Evolutionary conservation across 2,113 vertebrate genomes (phyloP).

Genomic region (Rissa tridactyla): DNA sequence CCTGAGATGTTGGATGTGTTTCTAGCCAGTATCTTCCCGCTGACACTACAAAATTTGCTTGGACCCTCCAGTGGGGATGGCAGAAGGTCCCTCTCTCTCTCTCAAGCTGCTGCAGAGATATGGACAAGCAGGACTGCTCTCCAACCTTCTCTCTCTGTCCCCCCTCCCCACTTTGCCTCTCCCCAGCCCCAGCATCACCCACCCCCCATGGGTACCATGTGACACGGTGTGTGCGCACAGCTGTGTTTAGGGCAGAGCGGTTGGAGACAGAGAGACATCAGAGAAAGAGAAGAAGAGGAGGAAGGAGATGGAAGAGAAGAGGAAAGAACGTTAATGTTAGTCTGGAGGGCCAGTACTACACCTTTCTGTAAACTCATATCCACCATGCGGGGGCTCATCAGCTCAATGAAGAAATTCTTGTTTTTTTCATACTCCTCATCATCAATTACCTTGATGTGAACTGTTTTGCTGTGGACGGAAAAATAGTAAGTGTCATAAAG

Average conservation of each 20-base stretch:
- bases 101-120: neutral
- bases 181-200: neutral
- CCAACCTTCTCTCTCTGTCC: neutral
- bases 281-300: conserved; percentile 29
- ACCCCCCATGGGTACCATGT: conserved; percentile 67
- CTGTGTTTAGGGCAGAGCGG: conserved; percentile 63
- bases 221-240: conserved; percentile 67
- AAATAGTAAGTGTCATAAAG: conserved; percentile 81
- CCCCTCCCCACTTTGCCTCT: neutral
- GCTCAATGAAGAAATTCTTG: conserved; percentile 88
- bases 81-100: neutral
- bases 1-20: neutral
- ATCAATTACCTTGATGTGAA: conserved; percentile 89
- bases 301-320: conserved; percentile 54
- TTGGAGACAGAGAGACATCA: conserved; percentile 47
- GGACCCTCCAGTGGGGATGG: neutral
- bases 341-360: conserved; percentile 82
- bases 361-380: conserved; percentile 90
- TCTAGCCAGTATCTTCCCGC: neutral
- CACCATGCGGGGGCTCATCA: conserved; percentile 83
- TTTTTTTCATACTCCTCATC: conserved; percentile 87
- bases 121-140: neutral
- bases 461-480: conserved; percentile 85
- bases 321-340: conserved; percentile 72
- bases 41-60: neutral